Conservation (phyloP, 1,140 invertebrate species). For the Coenobita brevimanus region DNA sequence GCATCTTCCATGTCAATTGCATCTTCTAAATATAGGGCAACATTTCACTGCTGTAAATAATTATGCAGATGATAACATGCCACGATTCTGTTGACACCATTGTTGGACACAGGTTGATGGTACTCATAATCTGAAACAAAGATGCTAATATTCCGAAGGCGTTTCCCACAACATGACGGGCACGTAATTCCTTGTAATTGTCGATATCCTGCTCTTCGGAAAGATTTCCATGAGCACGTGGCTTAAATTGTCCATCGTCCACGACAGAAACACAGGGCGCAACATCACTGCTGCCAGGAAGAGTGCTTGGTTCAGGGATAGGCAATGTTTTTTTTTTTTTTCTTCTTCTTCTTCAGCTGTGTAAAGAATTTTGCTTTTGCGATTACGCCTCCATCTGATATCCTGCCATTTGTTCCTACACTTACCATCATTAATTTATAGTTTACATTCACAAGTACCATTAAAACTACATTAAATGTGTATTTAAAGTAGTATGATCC, state of each 20-base stretch:
- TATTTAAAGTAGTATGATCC: conserved; percentile 33
- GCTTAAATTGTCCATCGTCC: conserved; percentile 18
- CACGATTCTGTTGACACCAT: conserved; percentile 16
- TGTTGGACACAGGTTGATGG: conserved; percentile 28
- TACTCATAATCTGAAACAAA: conserved; percentile 18
- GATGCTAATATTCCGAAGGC: conserved; percentile 17
- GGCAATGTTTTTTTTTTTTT: conserved; percentile 4
- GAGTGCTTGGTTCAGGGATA: conserved; percentile 12
- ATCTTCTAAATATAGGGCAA: not conserved
- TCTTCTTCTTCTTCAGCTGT: conserved; percentile 2
- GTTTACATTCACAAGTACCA: conserved; percentile 35
- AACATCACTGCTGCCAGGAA: not conserved
- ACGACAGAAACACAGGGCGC: conserved; percentile 24
- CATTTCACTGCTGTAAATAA: not conserved
- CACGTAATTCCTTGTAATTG: conserved; percentile 23
- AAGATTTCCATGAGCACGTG: not conserved
- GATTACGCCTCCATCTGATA: conserved; percentile 34
- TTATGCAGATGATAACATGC: conserved; percentile 33
- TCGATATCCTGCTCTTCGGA: not conserved
- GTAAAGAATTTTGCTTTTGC: conserved; percentile 17
- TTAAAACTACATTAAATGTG: conserved; percentile 21
- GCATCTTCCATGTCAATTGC: conserved; percentile 1
- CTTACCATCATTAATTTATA: conserved; percentile 32
- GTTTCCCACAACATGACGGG: not conserved
- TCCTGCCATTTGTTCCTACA: conserved; percentile 39